These are phyloP conservation scores for Mergus octosetaceus DNA, from an alignment of 2,797 vertebrate species.

Conservation along the genomic window DNA sequence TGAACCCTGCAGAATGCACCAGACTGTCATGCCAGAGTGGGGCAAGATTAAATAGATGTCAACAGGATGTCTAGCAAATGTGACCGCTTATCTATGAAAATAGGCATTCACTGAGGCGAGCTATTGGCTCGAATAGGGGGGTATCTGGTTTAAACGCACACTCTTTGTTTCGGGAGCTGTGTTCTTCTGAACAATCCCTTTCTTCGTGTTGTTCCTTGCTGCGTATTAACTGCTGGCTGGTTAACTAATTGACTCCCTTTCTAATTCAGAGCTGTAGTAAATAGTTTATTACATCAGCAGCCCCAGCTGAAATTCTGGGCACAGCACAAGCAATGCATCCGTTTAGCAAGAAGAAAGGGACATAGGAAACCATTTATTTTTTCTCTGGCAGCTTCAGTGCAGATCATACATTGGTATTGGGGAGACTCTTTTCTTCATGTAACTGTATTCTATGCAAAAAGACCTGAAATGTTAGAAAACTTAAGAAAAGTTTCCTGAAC, in stretches of 20 bases:
- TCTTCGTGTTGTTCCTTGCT: neutral
- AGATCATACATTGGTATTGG: rapidly evolving
- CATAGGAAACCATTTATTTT: neutral
- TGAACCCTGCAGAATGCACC: neutral
- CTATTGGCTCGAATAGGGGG: neutral
- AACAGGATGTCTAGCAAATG: neutral
- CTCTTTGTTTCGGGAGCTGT: neutral
- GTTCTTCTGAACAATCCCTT: neutral
- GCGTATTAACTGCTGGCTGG: neutral
- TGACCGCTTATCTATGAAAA: neutral
- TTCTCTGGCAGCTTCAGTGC: neutral
- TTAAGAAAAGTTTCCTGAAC: neutral
- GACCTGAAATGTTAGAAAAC: neutral
- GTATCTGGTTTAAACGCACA: neutral
- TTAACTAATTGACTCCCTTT: slow-evolving; percentile 16
- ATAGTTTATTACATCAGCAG: neutral
- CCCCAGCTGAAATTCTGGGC: neutral
- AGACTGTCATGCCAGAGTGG: neutral
- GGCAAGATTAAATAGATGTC: neutral
- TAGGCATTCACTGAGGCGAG: neutral
- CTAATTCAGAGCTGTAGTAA: neutral
- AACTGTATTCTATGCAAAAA: neutral
- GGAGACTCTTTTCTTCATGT: neutral
- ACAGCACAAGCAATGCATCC: neutral
- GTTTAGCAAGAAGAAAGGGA: neutral